phyloP scores from a whole-genome alignment of 2,797 vertebrate species.

The Naso thynnoides region DNA sequence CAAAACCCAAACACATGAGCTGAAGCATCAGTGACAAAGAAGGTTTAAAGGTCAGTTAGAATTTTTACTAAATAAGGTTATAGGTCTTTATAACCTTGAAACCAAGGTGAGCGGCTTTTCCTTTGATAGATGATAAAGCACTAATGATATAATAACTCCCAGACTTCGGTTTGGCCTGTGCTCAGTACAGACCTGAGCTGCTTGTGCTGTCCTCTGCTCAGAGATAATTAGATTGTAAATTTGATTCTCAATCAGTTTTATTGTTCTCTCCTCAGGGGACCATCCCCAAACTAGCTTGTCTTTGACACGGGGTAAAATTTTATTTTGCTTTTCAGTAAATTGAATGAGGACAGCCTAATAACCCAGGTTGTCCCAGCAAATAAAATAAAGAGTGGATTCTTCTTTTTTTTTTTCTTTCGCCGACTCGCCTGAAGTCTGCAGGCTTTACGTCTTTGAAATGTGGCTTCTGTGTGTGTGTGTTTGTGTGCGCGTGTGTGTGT shows the following conservation, averaged over 20 bases:
- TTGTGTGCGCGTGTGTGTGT: conserved; percentile 29
- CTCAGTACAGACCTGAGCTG: conserved; percentile 29
- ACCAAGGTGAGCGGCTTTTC: conserved; percentile 27
- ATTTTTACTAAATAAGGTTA: neutral
- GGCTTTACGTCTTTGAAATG: conserved; percentile 48
- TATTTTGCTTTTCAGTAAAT: conserved; percentile 26
- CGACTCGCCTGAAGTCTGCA: conserved; percentile 28
- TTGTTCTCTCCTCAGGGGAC: conserved; percentile 34
- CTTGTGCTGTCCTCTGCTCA: conserved; percentile 12
- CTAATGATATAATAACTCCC: conserved; percentile 53
- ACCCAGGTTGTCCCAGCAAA: neutral
- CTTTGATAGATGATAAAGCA: conserved; percentile 33
- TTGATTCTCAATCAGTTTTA: conserved; percentile 70
- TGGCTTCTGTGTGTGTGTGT: conserved; percentile 39
- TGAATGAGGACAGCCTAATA: conserved; percentile 22
- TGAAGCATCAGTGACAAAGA: neutral
- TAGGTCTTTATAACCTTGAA: conserved; percentile 47
- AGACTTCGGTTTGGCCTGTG: conserved; percentile 24
- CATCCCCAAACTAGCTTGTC: conserved; percentile 44
- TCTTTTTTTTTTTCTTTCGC: neutral
- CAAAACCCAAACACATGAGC: too few relatives aligned
- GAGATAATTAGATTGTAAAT: conserved; percentile 71
- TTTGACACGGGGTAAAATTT: conserved; percentile 34
- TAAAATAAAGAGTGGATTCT: conserved; percentile 26
- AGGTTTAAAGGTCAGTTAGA: too few relatives aligned